Evolutionary conservation across 2,888 invertebrate genomes (phyloP), one percentile per base, ranked within the genome.

Genomic region (Zhuqinia jingwanae): DNA sequence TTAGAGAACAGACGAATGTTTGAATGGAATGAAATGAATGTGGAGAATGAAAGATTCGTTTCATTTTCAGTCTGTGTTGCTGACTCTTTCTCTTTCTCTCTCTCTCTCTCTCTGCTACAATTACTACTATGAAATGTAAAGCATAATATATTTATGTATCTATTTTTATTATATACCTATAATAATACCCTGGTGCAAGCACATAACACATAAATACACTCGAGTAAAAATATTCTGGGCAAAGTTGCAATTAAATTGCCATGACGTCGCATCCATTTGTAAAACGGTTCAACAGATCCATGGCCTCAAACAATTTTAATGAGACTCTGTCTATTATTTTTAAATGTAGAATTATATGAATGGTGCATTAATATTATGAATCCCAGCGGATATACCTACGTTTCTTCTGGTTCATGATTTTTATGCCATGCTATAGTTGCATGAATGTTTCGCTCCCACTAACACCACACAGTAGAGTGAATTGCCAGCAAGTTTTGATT

Each of bases 321-420:
- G n/a, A n/a, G n/a, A n/a, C n/a, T n/a, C n/a, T n/a, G n/a, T n/a
- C n/a, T n/a, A n/a, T n/a, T n/a, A n/a, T n/a, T n/a, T n/a, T n/a
- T n/a, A n/a, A n/a, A n/a, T n/a, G 25, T 10, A 65, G 36, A 2
- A 30, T 27, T 11, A 65, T 65, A 65, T 65, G 65, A 73, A 73
- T 73, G 50, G 47, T 50, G 45, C 36, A 47, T 50, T 36, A 27
- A 42, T 42, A 17, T 25, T 45, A n/a, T 73, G 47, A 45, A 25
- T 50, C n/a, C 25, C 45, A 73, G 45, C 70, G 70, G 70, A 73
- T 73, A 50, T 13, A 65, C n/a, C n/a, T n/a, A n/a, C 25, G 50
- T 10, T 27, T 47, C 47, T 73, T 50, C 68, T 47, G 50, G 15
- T 50, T 73, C 47, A 50, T 73, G 70, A 73, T 73, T 73, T 73